These are phyloP conservation scores for Enteromius mattozi DNA, from an alignment of 2,797 vertebrate genomes.

Conservation along the genomic window DNA sequence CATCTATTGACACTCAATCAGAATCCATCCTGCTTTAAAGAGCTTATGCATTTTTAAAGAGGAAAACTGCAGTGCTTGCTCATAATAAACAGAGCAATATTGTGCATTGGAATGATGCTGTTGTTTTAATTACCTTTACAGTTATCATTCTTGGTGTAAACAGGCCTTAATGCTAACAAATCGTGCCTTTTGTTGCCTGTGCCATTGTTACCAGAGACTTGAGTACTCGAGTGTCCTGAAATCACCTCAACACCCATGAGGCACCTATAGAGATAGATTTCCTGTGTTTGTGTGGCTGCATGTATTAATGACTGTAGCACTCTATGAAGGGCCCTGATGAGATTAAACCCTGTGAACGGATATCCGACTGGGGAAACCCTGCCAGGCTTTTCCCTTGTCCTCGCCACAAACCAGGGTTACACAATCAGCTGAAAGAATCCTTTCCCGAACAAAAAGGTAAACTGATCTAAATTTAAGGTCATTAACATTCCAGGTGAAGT, in stretches of 20 bases:
- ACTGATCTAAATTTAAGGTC: background rate
- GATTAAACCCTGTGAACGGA: constrained; percentile 22
- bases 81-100: background rate
- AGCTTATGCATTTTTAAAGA: background rate
- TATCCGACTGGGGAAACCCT: constrained; percentile 29
- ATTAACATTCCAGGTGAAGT: background rate
- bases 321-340: background rate
- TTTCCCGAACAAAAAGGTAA: background rate
- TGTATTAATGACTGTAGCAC: constrained; percentile 18
- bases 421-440: background rate
- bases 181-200: background rate
- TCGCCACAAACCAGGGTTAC: background rate
- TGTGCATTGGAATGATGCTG: background rate
- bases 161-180: background rate
- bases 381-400: constrained; percentile 19
- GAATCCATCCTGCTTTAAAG: background rate
- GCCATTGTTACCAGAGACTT: constrained; percentile 6
- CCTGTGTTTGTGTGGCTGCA: constrained; percentile 9
- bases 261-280: constrained; percentile 31
- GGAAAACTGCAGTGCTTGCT: background rate
- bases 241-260: constrained; percentile 19
- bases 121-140: background rate
- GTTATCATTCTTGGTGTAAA: background rate
- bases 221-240: background rate
- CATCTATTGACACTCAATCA: background rate